A percentile compares a stretch with the other conserved stretches of the same genome.
Evolutionary conservation across 2,113 vertebrate species (phyloP).

Genomic region (Amazona guildingii): DNA sequence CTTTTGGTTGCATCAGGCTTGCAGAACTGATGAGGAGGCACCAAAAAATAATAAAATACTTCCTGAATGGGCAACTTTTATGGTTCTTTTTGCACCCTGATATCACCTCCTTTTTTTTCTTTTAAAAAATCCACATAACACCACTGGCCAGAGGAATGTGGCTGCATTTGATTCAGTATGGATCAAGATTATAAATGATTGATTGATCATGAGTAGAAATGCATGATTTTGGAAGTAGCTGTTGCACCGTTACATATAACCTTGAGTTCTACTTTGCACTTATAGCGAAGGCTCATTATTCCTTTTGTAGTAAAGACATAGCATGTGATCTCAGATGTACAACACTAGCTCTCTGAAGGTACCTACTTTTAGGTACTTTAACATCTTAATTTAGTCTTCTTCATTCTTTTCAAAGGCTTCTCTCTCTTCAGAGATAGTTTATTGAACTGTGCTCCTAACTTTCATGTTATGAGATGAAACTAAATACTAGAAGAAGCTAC

Average conservation of each 20-base stretch:
- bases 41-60: neutral
- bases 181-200: neutral
- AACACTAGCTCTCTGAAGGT: neutral
- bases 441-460: neutral
- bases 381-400: neutral
- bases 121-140: neutral
- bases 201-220: neutral
- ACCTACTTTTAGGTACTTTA: neutral
- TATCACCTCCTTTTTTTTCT: neutral
- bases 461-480: neutral
- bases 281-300: neutral
- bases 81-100: neutral
- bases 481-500: neutral
- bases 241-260: neutral
- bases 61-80: neutral
- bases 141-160: neutral
- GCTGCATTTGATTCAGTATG: neutral
- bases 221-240: neutral
- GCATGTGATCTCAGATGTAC: neutral
- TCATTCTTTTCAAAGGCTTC: neutral
- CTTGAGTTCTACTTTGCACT: neutral
- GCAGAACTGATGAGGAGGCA: conserved; percentile 22
- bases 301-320: neutral
- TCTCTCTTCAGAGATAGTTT: neutral
- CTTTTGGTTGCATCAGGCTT: neutral